Evolutionary conservation across 2,888 invertebrate genomes (phyloP).

Genomic region (Ischnura elegans): DNA sequence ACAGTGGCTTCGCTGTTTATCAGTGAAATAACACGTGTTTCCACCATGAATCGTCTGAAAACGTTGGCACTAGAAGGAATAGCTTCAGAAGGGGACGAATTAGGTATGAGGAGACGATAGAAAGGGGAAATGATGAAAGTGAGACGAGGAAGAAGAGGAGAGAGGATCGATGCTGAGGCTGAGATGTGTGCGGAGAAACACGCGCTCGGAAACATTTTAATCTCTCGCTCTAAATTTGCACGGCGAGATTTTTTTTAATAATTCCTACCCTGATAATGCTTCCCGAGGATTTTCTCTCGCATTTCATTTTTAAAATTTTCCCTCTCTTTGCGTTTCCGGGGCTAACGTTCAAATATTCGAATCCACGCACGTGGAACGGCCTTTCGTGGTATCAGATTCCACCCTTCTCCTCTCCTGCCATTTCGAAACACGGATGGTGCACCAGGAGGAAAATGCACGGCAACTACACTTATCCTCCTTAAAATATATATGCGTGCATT

Average conservation of each 20-base stretch:
- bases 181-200: neutral
- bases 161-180: conserved; percentile 5
- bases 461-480: no score
- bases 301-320: neutral
- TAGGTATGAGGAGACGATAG: neutral
- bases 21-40: no score
- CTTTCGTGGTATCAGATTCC: neutral
- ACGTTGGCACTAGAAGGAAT: no score
- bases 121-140: neutral
- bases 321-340: neutral
- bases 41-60: no score
- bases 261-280: conserved; percentile 17
- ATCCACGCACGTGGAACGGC: neutral
- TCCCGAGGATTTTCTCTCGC: neutral
- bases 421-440: no score
- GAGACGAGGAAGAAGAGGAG: neutral
- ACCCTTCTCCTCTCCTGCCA: neutral
- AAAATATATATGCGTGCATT: no score
- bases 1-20: no score
- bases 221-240: conserved; percentile 3
- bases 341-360: neutral
- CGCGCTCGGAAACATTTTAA: conserved; percentile 12
- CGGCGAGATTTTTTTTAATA: neutral
- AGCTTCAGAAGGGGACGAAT: neutral
- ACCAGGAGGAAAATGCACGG: no score